phyloP scores from a whole-genome alignment of 2,113 vertebrate species.

The Enhydra lutris region DNA sequence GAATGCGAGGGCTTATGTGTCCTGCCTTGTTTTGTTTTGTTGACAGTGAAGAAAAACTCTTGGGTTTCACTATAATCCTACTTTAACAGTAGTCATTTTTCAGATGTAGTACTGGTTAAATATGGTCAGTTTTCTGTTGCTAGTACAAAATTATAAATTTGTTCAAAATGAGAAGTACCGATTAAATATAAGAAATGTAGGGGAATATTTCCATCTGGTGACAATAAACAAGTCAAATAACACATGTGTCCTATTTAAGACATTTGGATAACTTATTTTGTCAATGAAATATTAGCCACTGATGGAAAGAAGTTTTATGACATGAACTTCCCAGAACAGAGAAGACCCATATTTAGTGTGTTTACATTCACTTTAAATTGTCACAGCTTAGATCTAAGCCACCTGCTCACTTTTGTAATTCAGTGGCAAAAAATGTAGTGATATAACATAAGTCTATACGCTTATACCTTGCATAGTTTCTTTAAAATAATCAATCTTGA shows the following conservation, averaged over 20 bases:
- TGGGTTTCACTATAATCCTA: conserved; percentile 23
- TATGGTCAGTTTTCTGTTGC: background rate
- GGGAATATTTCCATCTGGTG: background rate
- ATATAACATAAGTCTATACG: background rate
- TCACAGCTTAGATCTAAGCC: background rate
- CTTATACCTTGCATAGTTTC: background rate
- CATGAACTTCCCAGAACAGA: background rate
- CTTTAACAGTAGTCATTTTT: conserved; percentile 33
- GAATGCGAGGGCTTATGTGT: conserved; percentile 34
- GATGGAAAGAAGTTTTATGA: background rate
- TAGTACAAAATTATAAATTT: background rate
- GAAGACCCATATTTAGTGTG: background rate
- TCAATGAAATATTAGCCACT: background rate
- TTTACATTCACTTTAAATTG: background rate
- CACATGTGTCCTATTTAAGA: background rate
- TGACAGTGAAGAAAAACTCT: conserved; percentile 57
- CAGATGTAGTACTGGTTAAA: background rate
- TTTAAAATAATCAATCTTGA: background rate
- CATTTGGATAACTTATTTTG: background rate
- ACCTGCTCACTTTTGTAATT: background rate
- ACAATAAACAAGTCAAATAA: background rate
- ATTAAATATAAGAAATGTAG: background rate
- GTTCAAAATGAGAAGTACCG: background rate
- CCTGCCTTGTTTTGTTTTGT: conserved; percentile 47
- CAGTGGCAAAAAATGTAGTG: background rate